Base-by-base conservation (phyloP, 2,888 invertebrate species). In the Holacanthella duospinosa region DNA sequence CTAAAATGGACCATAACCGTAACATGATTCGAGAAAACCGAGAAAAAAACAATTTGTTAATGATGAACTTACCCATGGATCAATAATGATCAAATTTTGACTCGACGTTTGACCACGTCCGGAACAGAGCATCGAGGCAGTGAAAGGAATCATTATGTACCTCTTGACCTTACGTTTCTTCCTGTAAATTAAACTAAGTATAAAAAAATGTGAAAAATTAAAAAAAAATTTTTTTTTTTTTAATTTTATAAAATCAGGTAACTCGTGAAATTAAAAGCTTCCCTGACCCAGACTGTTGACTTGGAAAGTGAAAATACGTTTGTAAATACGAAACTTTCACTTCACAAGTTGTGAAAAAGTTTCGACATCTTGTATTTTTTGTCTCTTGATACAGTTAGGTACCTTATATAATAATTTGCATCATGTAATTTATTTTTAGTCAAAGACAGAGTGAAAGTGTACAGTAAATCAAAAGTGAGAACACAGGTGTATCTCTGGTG, bases 111-210 rank as follows among this genome's bases (percentile, higher is more conserved):
- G 66, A 65, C 68, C 68, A 55, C 66, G 65, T 58, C 67, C 65
- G 61, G 62, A 62, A 59, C 68, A 67, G 43, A 68, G 66, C 70
- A 70, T 70, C 55, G 70, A 68, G 24, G 70, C 67, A 56, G 68
- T 70, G 64, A 70, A 70, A 48, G 70, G 70, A 68, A 70, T 70
- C 70, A 70, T 70, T 59, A 58, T 67, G 65, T 61, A 24, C 59
- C 28, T 58, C 65, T 26, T 3, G 6, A 19, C n/a, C 48, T 21
- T 48, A 48, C 48, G 36, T 48, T 21, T 48, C 19, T 55, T 27
- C 55, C 55, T 55, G 55, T 27, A 21, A 6, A 12, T 16, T 19
- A 6, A n/a, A 27, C 6, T 24, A 26, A 26, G 55, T 12, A 53
- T 6, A 53, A n/a, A 25, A 55, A 6, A 55, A 21, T 25, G 29